Evolutionary conservation across 1,140 invertebrate genomes (phyloP).

Genomic region (Semibalanus balanoides): DNA sequence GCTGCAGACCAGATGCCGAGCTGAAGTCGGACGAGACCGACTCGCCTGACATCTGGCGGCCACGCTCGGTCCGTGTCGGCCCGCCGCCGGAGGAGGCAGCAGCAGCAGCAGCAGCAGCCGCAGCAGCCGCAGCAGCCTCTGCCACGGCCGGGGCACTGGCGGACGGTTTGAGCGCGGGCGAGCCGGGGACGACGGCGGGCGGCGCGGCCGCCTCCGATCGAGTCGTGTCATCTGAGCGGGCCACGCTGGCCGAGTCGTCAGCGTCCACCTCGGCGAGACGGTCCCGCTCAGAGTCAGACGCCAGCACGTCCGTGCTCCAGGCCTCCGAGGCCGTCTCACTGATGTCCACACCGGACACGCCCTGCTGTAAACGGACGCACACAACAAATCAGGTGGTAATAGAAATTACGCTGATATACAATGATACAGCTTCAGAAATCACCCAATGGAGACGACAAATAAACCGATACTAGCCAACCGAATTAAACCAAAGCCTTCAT

Average conservation of each 20-base stretch:
- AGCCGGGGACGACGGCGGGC: constrained; percentile 26
- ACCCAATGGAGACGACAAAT: too few species aligned
- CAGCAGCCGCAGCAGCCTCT: neutral
- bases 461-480: too few species aligned
- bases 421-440: too few species aligned
- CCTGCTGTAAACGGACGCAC: neutral
- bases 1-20: constrained; percentile 35
- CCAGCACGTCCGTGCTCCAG: constrained; percentile 92
- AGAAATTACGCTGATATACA: too few species aligned
- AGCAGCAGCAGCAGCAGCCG: constrained; percentile 23
- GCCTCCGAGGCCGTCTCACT: constrained; percentile 88
- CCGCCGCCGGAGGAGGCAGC: constrained; percentile 19
- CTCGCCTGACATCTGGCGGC: neutral
- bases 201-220: constrained; percentile 45
- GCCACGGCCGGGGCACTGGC: neutral
- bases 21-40: constrained; percentile 20
- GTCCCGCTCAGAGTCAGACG: constrained; percentile 72
- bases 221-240: constrained; percentile 54
- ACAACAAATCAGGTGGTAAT: neutral
- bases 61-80: neutral
- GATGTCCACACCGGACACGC: constrained; percentile 38
- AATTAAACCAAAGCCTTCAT: too few species aligned
- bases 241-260: constrained; percentile 60
- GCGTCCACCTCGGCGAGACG: constrained; percentile 74
- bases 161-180: neutral